Evolutionary conservation across 2,113 vertebrate genomes (phyloP), one percentile per base, ranked within the genome.

Genomic region (Centropristis striata): DNA sequence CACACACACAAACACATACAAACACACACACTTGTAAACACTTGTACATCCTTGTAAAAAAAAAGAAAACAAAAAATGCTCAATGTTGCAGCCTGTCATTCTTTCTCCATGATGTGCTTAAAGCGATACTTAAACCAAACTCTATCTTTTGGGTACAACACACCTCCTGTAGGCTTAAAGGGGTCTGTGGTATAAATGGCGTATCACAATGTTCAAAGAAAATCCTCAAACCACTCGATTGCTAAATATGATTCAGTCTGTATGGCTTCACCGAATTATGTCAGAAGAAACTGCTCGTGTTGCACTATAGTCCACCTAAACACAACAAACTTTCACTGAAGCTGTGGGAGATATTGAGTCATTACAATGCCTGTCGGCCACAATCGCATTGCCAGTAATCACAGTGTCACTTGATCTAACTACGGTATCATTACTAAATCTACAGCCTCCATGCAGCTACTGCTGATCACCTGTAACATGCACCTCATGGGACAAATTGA

Each of bases 401-500:
- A 47, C 23, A 76, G 32, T 47, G 9, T 20, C 42, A 54, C 50
- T 58, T 23, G 44, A 76, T 16, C 42, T 14, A 58, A 75, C 28
- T 57, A 49, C 2, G n/a, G 23, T 49, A 11, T 53, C 28, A 69
- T 47, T 75, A 55, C 25, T 50, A 39, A 42, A 75, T 76, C 36
- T 59, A 18, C 6, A 63, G 36, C 36, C 13, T 67, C 15, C 23
- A 51, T 1, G 55, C 42, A 59, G 42, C 53, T 75, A 36, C 21
- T 1, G 3, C 50, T 21, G 46, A 84, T 28, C 4, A 37, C 44
- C 57, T 73, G 39, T 65, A 55, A 75, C 54, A 54, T 44, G 36
- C 14, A 44, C 20, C 49, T 75, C 5, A 42, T 51, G 36, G 25
- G 44, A 83, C 39, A 75, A 83, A 70, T 75, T 78, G 78, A 81